Evolutionary conservation across 2,797 vertebrate species (phyloP).

Genomic region (Tragelaphus eurycerus): DNA sequence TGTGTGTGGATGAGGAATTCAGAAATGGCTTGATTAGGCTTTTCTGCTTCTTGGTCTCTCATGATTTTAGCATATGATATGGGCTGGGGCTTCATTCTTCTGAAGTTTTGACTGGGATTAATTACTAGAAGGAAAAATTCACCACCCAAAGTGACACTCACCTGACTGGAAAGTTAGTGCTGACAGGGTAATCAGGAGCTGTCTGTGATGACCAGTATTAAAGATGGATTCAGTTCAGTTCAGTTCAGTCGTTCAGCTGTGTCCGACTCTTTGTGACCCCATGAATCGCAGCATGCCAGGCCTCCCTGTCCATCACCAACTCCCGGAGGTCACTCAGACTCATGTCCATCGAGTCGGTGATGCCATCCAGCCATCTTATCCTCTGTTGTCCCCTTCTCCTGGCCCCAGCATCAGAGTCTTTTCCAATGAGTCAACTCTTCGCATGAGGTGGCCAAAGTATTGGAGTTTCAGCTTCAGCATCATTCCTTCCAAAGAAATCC

Average conservation of each 20-base stretch:
- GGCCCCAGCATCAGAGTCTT: no score
- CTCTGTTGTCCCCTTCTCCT: no score
- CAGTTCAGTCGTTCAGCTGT: accelerated
- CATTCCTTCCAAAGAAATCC: no score
- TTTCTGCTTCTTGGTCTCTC: neutral
- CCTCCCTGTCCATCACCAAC: no score
- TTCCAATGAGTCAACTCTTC: no score
- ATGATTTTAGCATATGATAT: neutral
- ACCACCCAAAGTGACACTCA: neutral
- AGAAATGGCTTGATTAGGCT: neutral
- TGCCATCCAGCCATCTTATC: no score
- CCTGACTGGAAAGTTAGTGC: neutral
- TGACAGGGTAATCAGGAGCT: neutral
- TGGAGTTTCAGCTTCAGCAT: no score
- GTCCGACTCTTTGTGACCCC: accelerated
- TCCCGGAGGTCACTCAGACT: no score
- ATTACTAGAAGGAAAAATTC: neutral
- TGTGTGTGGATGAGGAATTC: neutral
- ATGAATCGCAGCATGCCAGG: no score
- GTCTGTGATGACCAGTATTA: neutral
- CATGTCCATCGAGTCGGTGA: no score
- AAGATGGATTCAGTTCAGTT: neutral
- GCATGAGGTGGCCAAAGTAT: no score
- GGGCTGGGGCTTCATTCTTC: neutral
- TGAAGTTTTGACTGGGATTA: neutral